Evolutionary conservation across 2,113 vertebrate genomes (phyloP), one percentile per base, ranked within the genome.

Genomic region (Onychostoma macrolepis): DNA sequence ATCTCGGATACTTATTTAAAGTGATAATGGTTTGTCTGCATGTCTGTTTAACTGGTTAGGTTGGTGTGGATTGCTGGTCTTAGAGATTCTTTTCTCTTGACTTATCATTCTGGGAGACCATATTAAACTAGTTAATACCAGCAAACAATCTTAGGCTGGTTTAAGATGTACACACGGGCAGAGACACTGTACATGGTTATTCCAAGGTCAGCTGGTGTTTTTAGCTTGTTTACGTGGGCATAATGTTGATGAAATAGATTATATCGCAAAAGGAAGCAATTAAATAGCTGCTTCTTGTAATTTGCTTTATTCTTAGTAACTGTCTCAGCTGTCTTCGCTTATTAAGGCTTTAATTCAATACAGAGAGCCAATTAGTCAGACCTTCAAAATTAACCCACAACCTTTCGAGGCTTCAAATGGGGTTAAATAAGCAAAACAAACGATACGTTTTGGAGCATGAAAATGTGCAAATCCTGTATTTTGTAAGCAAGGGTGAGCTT

Each of bases 271-370:
- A 56, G 50, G 33, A 36, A 72, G 48, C 30, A 74, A 41, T 84
- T 36, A 19, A 41, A 74, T 74, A 74, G 33, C 50, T 53, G 48
- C 24, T 19, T 3, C 17, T 26, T 50, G 28, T 72, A 26, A 74
- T 84, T 74, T 84, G 82, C 65, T 74, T 83, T 84, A 83, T 83
- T 71, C 81, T n/a, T 83, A 53, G 19, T 71, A 83, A 83, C 11
- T 26, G 83, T 84, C 67, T 74, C 48, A 38, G 82, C 82, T 74
- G 82, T 56, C 81, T 84, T 74, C 3, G 10, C 67, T 38, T 30
- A 84, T 72, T 56, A 84, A 74, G 48, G 24, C 33, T 74, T 74
- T 74, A 58, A 71, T 83, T 83, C 81, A 19, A 71, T 71, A 83
- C 28, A 48, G 43, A 24, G 26, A 83, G 43, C 19, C 65, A 71